Conservation (phyloP, 2,888 invertebrate species). For the Agrotis exclamationis region DNA sequence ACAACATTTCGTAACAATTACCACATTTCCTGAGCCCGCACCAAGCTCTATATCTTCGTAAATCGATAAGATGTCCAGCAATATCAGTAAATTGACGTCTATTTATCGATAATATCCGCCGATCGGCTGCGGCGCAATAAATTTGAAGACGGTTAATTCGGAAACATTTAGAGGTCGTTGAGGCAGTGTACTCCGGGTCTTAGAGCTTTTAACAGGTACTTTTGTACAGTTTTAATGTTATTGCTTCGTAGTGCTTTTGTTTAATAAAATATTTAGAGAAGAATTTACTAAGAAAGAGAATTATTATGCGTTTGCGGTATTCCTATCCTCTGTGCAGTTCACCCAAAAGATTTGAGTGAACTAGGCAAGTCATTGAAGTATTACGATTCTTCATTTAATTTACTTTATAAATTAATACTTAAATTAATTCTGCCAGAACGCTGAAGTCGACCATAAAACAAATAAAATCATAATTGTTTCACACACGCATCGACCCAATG, state of each 20-base stretch:
- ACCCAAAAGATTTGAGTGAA: too few relatives aligned
- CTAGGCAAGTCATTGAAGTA: neutral
- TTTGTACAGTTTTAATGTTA: slow-evolving; percentile 39
- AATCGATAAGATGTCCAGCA: slow-evolving; percentile 67
- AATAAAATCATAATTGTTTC: slow-evolving; percentile 67
- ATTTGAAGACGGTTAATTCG: slow-evolving; percentile 80
- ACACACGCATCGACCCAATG: slow-evolving; percentile 72
- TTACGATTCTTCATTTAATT: neutral
- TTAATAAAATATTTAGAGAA: neutral
- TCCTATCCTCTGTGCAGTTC: too few relatives aligned
- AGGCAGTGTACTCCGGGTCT: slow-evolving; percentile 65
- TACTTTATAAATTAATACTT: too few relatives aligned
- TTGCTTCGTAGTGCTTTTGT: slow-evolving; percentile 22
- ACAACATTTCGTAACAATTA: slow-evolving; percentile 52
- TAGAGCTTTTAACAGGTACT: slow-evolving; percentile 45
- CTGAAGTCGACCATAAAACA: slow-evolving; percentile 50
- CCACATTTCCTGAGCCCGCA: slow-evolving; percentile 42
- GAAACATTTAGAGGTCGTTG: slow-evolving; percentile 75
- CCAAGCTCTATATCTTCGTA: slow-evolving; percentile 60
- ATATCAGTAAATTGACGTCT: slow-evolving; percentile 81
- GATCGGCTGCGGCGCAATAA: slow-evolving; percentile 78
- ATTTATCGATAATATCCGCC: slow-evolving; percentile 80
- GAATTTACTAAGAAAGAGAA: neutral
- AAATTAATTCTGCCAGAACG: neutral
- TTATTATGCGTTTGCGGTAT: too few relatives aligned